These are phyloP conservation scores for Macrosteles quadrilineatus DNA, from an alignment of 1,140 invertebrate species.

Conservation along the genomic window DNA sequence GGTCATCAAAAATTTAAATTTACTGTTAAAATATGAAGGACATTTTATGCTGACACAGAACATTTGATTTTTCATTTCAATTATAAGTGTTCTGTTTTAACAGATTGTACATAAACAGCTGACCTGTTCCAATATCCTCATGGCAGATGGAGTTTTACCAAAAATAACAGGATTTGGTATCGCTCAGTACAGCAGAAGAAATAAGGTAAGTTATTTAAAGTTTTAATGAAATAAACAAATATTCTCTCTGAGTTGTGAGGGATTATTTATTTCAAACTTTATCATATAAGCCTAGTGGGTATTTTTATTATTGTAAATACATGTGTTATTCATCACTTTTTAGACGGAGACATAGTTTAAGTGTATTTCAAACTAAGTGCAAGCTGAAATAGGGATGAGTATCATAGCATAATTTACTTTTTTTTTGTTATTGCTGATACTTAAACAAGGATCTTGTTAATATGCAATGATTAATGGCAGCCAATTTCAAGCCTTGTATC, in stretches of 20 bases:
- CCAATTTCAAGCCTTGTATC: no score
- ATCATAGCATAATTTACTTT: no score
- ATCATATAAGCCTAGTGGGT: not conserved
- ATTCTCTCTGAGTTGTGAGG: not conserved
- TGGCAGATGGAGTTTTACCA: conserved; percentile 61
- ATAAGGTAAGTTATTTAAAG: conserved; percentile 9
- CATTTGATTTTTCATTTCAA: no score
- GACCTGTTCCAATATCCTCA: conserved; percentile 68
- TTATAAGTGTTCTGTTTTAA: no score
- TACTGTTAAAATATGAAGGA: no score
- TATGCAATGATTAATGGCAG: no score
- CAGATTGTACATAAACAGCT: conserved; percentile 63
- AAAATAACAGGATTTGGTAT: conserved; percentile 76
- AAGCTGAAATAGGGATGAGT: not conserved
- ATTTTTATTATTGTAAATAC: not conserved
- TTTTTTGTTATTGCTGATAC: no score
- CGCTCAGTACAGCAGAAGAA: conserved; percentile 52
- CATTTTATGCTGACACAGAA: no score
- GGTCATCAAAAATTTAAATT: no score
- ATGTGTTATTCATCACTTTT: not conserved
- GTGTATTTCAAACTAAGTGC: not conserved
- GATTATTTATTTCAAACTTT: not conserved
- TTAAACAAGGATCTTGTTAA: no score
- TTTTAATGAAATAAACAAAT: not conserved
- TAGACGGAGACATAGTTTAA: not conserved